Percentiles rank a stretch among this genome's conserved stretches.
Conservation (phyloP, 2,797 vertebrate genomes). For the Alectoris magna region DNA sequence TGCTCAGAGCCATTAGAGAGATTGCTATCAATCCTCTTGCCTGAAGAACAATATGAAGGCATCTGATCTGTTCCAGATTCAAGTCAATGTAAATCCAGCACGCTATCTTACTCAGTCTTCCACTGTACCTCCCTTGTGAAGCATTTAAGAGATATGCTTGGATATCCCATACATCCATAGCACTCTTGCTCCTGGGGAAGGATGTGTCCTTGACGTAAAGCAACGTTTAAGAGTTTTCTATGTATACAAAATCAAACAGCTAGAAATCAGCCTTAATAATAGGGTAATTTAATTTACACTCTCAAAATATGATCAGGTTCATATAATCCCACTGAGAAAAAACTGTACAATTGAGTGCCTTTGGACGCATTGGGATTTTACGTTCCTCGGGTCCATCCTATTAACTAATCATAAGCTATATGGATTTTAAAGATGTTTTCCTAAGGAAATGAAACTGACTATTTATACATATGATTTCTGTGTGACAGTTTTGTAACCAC, state of each 20-base stretch:
- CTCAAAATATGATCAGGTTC: background rate
- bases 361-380: accelerated
- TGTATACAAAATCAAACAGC: background rate
- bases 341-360: background rate
- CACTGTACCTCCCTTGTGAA: background rate
- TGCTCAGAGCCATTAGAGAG: background rate
- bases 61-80: background rate
- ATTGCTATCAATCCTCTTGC: background rate
- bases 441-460: background rate
- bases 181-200: background rate
- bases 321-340: background rate
- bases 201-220: background rate
- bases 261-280: background rate
- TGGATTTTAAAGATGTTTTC: background rate
- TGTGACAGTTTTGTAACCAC: background rate
- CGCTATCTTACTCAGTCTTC: background rate
- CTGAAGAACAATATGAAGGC: background rate
- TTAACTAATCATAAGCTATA: background rate
- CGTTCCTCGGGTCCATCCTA: background rate
- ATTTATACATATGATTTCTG: background rate
- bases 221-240: background rate
- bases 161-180: background rate
- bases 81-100: background rate
- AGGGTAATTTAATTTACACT: background rate
- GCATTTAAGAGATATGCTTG: background rate